Evolutionary conservation across 2,113 vertebrate genomes (phyloP).

Genomic region (Istiophorus platypterus): DNA sequence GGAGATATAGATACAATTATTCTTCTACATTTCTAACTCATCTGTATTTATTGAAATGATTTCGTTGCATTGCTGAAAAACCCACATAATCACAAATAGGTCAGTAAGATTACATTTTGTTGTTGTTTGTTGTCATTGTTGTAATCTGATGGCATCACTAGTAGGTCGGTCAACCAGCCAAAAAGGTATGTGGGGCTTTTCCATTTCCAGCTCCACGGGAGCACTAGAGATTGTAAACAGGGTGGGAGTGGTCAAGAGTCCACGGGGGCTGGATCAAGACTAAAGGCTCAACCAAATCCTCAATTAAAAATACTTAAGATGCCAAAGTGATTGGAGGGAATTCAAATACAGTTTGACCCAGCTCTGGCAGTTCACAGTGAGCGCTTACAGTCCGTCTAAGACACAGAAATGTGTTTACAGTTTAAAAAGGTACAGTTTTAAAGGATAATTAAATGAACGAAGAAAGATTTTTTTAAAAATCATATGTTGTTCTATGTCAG

Average conservation of each 20-base stretch:
- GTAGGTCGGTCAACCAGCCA: conserved; percentile 34
- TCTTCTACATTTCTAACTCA: no score
- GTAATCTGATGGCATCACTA: not conserved
- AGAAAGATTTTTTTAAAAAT: no score
- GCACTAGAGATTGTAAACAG: not conserved
- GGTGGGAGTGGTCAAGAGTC: not conserved
- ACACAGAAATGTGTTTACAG: not conserved
- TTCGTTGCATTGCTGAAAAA: no score
- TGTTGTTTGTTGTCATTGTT: not conserved
- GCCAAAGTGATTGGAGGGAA: conserved; percentile 12
- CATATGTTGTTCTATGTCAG: no score
- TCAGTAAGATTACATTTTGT: not conserved
- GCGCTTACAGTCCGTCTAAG: not conserved
- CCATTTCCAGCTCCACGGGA: not conserved
- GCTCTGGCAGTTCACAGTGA: not conserved
- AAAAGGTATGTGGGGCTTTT: conserved; percentile 28
- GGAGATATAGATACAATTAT: no score
- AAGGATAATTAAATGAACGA: no score
- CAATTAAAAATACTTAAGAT: conserved; percentile 26
- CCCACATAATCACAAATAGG: no score
- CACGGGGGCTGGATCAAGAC: not conserved
- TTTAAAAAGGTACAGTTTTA: not conserved
- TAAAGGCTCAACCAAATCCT: conserved; percentile 14
- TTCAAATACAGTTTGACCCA: conserved; percentile 27
- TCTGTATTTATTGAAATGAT: no score